phyloP scores from a whole-genome alignment of 2,797 vertebrate genomes.

The Spatula clypeata region DNA sequence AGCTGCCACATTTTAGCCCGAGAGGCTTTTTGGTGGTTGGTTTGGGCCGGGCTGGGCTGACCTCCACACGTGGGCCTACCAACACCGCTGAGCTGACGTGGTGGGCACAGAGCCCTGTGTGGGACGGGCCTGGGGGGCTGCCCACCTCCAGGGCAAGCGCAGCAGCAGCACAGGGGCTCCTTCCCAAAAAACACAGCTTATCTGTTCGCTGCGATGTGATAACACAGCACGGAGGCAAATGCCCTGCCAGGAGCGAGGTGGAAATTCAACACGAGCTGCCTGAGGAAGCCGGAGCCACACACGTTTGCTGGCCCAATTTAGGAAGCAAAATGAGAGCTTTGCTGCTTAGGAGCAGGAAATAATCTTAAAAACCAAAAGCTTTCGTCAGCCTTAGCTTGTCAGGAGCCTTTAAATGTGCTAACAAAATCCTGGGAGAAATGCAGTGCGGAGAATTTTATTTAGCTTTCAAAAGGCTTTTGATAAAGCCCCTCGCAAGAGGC shows the following conservation, averaged over 20 bases:
- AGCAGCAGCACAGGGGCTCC: not conserved
- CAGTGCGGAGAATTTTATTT: slow-evolving; percentile 29
- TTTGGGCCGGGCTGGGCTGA: not conserved
- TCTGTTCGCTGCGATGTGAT: not conserved
- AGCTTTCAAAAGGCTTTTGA: slow-evolving; percentile 69
- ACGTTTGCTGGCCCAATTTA: slow-evolving; percentile 27
- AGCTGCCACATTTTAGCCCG: not conserved
- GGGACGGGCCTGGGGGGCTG: accelerated
- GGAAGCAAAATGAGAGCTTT: slow-evolving; percentile 44
- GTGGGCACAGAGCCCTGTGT: accelerated
- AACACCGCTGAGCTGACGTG: accelerated
- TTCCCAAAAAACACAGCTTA: not conserved
- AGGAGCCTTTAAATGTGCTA: slow-evolving; percentile 58
- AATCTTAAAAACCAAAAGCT: slow-evolving; percentile 52
- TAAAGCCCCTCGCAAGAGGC: slow-evolving; percentile 34
- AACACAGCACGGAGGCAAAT: not conserved
- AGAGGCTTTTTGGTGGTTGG: not conserved
- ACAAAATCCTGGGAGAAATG: slow-evolving; percentile 46
- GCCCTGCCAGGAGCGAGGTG: not conserved
- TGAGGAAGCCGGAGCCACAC: not conserved
- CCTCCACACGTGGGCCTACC: not conserved
- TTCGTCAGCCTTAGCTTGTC: slow-evolving; percentile 55
- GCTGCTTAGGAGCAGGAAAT: slow-evolving; percentile 63
- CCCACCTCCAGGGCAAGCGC: accelerated
- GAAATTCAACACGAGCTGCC: slow-evolving; percentile 3